Evolutionary conservation across 2,888 invertebrate species (phyloP).

Genomic region (Cephus sareptanus): DNA sequence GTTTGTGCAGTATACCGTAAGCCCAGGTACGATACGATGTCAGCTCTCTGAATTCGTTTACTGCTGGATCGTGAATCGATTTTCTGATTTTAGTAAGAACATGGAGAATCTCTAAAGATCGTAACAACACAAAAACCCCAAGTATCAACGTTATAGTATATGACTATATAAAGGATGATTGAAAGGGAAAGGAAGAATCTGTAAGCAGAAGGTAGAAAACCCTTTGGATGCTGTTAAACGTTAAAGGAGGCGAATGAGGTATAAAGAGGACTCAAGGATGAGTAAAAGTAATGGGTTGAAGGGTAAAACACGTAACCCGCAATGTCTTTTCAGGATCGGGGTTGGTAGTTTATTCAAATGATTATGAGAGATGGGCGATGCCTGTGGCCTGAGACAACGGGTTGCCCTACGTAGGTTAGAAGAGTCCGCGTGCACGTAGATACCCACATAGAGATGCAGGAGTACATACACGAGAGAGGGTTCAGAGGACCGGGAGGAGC

Average conservation of each 20-base stretch:
- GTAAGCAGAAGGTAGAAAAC: neutral
- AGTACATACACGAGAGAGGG: constrained; percentile 1
- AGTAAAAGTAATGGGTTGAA: neutral
- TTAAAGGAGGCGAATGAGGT: neutral
- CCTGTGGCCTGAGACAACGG: constrained; percentile 29
- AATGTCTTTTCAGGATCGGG: constrained; percentile 28
- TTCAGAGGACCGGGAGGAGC: constrained; percentile 5
- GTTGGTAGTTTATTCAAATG: constrained; percentile 37
- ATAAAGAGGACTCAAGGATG: neutral
- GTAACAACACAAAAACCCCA: neutral
- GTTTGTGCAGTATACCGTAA: neutral
- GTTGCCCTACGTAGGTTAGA: constrained; percentile 13
- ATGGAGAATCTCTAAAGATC: neutral
- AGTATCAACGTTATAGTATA: neutral
- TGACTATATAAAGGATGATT: neutral
- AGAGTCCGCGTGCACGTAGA: neutral
- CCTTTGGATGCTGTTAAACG: neutral
- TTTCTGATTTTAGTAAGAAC: neutral
- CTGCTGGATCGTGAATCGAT: neutral
- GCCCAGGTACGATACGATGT: neutral
- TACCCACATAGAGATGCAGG: neutral
- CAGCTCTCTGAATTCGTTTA: neutral
- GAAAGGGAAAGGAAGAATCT: neutral
- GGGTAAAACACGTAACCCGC: constrained; percentile 19
- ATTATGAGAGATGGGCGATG: constrained; percentile 32